phyloP scores from a whole-genome alignment of 2,888 invertebrate genomes.

The Patella ulyssiponensis region DNA sequence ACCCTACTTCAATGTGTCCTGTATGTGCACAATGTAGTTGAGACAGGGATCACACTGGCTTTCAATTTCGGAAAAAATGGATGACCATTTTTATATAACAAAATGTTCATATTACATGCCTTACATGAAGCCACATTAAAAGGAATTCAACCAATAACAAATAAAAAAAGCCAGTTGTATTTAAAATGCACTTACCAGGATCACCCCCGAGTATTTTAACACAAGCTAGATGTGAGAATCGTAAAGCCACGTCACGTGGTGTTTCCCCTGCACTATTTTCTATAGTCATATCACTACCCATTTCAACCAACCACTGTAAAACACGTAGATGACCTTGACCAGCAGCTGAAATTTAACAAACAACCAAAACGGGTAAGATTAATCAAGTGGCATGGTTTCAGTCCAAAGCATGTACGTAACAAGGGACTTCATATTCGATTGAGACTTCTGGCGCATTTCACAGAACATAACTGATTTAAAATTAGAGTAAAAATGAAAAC shows the following conservation, averaged over 20 bases:
- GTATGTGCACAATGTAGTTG: too few relatives aligned
- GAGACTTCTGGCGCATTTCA: background rate
- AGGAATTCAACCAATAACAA: too few relatives aligned
- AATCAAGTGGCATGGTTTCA: background rate
- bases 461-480: background rate
- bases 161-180: too few relatives aligned
- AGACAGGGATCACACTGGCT: too few relatives aligned
- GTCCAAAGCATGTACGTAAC: background rate
- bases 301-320: slow-evolving; percentile 72
- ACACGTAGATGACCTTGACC: slow-evolving; percentile 71
- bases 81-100: too few relatives aligned
- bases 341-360: slow-evolving; percentile 61
- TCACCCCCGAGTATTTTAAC: slow-evolving; percentile 65
- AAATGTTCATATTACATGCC: too few relatives aligned
- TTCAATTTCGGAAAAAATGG: too few relatives aligned
- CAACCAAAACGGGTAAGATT: background rate
- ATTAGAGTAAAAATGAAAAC: too few relatives aligned
- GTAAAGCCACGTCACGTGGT: slow-evolving; percentile 68
- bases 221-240: slow-evolving; percentile 71
- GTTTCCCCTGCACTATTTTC: slow-evolving; percentile 70
- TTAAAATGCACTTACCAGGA: background rate
- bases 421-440: background rate
- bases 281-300: slow-evolving; percentile 70
- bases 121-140: too few relatives aligned
- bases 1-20: too few relatives aligned